Evolutionary conservation across 2,113 vertebrate genomes (phyloP).

Genomic region (Petrocephalus microphthalmus): DNA sequence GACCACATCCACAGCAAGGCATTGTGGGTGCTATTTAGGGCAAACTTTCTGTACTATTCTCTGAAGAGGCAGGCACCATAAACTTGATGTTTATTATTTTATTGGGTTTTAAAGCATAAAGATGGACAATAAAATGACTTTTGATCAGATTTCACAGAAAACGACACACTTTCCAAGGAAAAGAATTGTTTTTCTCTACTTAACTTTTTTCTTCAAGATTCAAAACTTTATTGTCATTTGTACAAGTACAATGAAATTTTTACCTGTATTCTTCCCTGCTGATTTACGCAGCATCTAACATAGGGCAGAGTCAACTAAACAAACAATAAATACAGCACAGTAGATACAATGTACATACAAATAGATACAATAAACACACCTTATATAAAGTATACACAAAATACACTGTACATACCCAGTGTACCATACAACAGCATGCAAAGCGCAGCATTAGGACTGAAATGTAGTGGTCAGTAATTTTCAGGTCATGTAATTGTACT

Average conservation of each 20-base stretch:
- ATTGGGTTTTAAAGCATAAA: background rate
- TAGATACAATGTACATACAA: background rate
- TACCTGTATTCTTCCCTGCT: background rate
- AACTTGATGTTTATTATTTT: background rate
- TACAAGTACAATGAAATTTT: background rate
- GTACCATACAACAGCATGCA: background rate
- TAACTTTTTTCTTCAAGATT: background rate
- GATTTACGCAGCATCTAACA: background rate
- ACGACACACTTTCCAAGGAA: background rate
- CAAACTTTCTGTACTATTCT: background rate
- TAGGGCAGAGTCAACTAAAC: background rate
- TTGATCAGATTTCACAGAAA: background rate
- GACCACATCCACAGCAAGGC: background rate
- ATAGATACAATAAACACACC: background rate
- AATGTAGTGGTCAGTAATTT: background rate
- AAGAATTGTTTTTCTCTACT: background rate
- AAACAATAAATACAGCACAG: background rate
- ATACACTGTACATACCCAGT: background rate
- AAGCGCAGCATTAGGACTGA: background rate
- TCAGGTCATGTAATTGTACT: background rate
- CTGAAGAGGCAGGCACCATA: background rate
- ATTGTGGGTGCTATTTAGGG: background rate
- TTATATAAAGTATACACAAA: background rate
- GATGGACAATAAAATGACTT: background rate
- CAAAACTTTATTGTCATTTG: background rate